Evolutionary conservation across 2,797 vertebrate species (phyloP), one percentile per base, ranked within the genome.

Genomic region (Geotria australis): DNA sequence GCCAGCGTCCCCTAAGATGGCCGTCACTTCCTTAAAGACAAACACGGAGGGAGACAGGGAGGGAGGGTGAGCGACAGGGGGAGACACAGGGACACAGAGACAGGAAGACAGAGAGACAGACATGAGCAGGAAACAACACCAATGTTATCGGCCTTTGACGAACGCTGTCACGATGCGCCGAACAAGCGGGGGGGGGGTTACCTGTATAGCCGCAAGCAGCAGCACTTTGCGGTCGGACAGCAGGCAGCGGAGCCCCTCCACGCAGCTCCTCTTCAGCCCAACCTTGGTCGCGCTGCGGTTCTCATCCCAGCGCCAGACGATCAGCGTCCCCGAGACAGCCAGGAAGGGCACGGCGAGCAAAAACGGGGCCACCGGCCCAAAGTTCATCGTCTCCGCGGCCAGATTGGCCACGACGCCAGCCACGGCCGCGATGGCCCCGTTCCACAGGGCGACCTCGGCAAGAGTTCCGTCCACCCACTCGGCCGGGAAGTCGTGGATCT

Each of bases 391-490:
- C 66, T 84, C 77, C 1, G 85, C 77, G 3, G 84, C 73, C 49
- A 78, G 57, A 61, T 88, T 86, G 1, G 86, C 80, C 47, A 71
- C 70, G 10, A 82, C 71, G 3, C 86, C 86, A 1, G 86, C 84
- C 2, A 65, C 78, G 3, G 86, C 73, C 1, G 83, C 84, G 1
- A 94, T 70, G 5, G 70, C 72, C 0, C 83, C 77, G 65, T 86
- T 94, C 84, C 86, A 94, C 57, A 76, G 74, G 10, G 83, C 78
- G 0, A 72, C 81, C 62, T 71, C 75, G 51, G 69, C 65, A 61
- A 89, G 91, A 11, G 86, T 91, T 58, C 73, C 66, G 1, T 79
- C 74, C 57, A 94, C 83, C 86, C 85, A 94, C 62, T 94, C 85
- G 1, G 73, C 70, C 0, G 84, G 85, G 57, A 89, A 94, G 65